phyloP scores from a whole-genome alignment of 1,140 invertebrate genomes.

The Drosophila saltans region DNA sequence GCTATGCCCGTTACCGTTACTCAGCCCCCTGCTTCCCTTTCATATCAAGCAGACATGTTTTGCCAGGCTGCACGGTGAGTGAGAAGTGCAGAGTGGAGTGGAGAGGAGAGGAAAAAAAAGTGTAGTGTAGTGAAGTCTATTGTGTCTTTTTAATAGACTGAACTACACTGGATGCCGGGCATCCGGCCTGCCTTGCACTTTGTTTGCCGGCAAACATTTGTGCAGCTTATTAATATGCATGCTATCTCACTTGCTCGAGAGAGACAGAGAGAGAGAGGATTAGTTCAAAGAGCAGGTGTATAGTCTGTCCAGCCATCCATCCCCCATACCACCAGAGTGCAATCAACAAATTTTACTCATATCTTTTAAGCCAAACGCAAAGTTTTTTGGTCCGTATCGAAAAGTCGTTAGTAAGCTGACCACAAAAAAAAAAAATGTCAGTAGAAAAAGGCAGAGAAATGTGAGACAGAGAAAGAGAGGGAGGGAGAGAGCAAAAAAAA shows the following conservation, averaged over 20 bases:
- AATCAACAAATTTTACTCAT: conserved; percentile 61
- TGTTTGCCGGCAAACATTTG: conserved; percentile 71
- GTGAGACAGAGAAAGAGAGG: neutral
- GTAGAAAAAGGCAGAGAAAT: neutral
- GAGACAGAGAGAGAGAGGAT: conserved; percentile 22
- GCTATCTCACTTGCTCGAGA: conserved; percentile 26
- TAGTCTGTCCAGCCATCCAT: neutral
- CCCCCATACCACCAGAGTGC: conserved; percentile 15
- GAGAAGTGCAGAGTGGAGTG: too few relatives aligned
- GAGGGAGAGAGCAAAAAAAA: conserved; percentile 16
- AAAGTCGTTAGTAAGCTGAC: conserved; percentile 79
- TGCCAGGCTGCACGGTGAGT: conserved; percentile 18
- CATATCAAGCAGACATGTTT: conserved; percentile 33
- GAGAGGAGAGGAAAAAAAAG: neutral
- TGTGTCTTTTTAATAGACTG: conserved; percentile 74
- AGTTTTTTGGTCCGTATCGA: conserved; percentile 69
- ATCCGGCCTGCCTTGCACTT: conserved; percentile 42
- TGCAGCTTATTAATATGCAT: conserved; percentile 76
- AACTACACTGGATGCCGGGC: conserved; percentile 44
- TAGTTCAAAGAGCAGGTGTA: conserved; percentile 53
- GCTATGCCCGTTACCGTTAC: conserved; percentile 10
- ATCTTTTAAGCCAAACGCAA: conserved; percentile 64
- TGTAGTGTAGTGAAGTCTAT: conserved; percentile 41
- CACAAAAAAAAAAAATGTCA: conserved; percentile 58
- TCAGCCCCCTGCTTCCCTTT: neutral